Conservation (phyloP, 2,797 vertebrate species). For the Nyctalus aviator region DNA sequence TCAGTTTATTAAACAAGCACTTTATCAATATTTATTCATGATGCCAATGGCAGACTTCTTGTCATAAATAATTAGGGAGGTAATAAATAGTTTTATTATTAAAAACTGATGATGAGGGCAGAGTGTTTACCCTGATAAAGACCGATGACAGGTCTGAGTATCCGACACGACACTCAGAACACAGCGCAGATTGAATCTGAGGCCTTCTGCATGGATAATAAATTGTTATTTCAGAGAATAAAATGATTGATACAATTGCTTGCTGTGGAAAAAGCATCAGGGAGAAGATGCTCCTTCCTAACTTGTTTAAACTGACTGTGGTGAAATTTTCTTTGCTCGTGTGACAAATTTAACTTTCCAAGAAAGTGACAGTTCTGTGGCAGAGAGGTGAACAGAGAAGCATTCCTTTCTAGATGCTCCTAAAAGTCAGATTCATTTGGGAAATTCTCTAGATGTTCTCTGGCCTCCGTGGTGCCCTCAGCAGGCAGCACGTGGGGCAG, state of each 20-base stretch:
- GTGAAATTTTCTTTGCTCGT: slow-evolving; percentile 87
- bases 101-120: slow-evolving; percentile 91
- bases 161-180: slow-evolving; percentile 93
- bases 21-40: slow-evolving; percentile 95
- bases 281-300: slow-evolving; percentile 89
- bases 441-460: slow-evolving; percentile 69
- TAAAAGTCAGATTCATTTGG: slow-evolving; percentile 82
- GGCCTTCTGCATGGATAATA: slow-evolving; percentile 96
- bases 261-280: slow-evolving; percentile 90
- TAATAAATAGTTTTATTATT: slow-evolving; percentile 95
- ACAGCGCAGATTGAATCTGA: slow-evolving; percentile 94
- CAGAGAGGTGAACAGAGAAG: slow-evolving; percentile 83
- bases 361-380: slow-evolving; percentile 89
- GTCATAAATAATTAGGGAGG: slow-evolving; percentile 96
- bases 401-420: slow-evolving; percentile 82
- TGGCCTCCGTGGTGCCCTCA: slow-evolving; percentile 68
- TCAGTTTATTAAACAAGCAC: slow-evolving; percentile 91
- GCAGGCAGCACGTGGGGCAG: slow-evolving; percentile 76
- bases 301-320: slow-evolving; percentile 89
- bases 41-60: slow-evolving; percentile 93
- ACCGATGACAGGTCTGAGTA: slow-evolving; percentile 95
- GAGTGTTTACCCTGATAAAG: slow-evolving; percentile 94
- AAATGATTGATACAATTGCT: slow-evolving; percentile 97
- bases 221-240: slow-evolving; percentile 95
- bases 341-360: slow-evolving; percentile 90